Evolutionary conservation across 2,113 vertebrate genomes (phyloP).

Genomic region (Prinia subflava): DNA sequence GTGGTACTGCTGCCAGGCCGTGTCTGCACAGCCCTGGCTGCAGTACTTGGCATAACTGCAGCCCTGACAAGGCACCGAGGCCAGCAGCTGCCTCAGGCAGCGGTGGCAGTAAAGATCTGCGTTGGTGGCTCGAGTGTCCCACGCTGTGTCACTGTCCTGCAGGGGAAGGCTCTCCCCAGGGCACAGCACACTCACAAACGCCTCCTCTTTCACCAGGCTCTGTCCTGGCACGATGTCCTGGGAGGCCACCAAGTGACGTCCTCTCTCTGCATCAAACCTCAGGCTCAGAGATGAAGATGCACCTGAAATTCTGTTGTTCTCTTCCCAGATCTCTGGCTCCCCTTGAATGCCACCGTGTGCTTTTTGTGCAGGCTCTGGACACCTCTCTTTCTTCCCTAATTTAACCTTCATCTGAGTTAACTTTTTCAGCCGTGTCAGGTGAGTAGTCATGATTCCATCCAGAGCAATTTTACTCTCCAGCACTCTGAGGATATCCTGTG

Average conservation of each 20-base stretch:
- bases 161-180: conserved; percentile 65
- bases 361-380: not conserved
- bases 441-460: not conserved
- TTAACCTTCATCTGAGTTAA: conserved; percentile 50
- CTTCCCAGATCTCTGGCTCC: conserved; percentile 13
- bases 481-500: not conserved
- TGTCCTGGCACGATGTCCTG: conserved; percentile 81
- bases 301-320: conserved; percentile 33
- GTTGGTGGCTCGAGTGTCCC: conserved; percentile 33
- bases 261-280: conserved; percentile 72
- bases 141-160: not conserved
- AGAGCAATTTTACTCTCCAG: conserved; percentile 24
- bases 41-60: conserved; percentile 91
- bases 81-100: conserved; percentile 77
- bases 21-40: conserved; percentile 71
- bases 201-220: conserved; percentile 81
- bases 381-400: not conserved
- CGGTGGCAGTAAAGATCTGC: conserved; percentile 84
- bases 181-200: conserved; percentile 86
- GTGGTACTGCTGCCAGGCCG: conserved; percentile 87
- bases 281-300: conserved; percentile 73
- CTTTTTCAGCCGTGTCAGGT: conserved; percentile 29
- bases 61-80: conserved; percentile 76
- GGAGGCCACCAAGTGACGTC: conserved; percentile 82
- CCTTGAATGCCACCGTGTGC: not conserved